phyloP scores from a whole-genome alignment of 2,797 vertebrate species.

The Graptemys geographica region DNA sequence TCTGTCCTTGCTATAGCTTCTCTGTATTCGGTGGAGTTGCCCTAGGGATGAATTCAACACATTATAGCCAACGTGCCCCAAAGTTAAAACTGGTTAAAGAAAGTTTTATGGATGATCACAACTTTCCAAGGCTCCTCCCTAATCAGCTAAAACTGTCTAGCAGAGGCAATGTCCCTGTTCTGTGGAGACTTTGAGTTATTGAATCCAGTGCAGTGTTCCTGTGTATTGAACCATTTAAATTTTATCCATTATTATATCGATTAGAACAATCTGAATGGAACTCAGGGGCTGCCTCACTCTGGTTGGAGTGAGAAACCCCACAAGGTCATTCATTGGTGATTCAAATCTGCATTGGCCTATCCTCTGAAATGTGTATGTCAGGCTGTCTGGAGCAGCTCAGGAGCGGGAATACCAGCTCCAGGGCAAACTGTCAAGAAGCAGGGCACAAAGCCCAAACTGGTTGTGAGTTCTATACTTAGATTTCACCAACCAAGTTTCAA shows the following conservation, averaged over 20 bases:
- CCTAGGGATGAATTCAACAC: conserved; percentile 65
- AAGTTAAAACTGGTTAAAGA: conserved; percentile 33
- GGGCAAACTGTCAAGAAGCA: too few species aligned
- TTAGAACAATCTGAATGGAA: conserved; percentile 65
- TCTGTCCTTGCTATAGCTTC: conserved; percentile 67
- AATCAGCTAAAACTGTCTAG: conserved; percentile 28
- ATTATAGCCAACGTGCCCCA: conserved; percentile 68
- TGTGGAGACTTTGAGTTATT: conserved; percentile 23
- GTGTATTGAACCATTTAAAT: neutral
- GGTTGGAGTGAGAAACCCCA: conserved; percentile 20
- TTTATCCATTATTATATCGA: neutral
- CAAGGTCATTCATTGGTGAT: neutral
- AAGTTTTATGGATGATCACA: conserved; percentile 61
- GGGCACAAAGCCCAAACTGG: too few species aligned
- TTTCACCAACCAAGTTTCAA: too few species aligned
- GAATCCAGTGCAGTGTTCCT: conserved; percentile 22
- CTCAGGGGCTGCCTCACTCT: conserved; percentile 31
- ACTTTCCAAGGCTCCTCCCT: conserved; percentile 43
- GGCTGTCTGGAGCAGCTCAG: too few species aligned
- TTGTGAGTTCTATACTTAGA: too few species aligned
- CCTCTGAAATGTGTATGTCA: too few species aligned
- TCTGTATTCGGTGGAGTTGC: conserved; percentile 69
- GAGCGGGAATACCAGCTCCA: too few species aligned
- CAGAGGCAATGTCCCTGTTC: neutral
- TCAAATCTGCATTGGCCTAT: too few species aligned